phyloP scores from a whole-genome alignment of 2,797 vertebrate species.

The Lagodon rhomboides region DNA sequence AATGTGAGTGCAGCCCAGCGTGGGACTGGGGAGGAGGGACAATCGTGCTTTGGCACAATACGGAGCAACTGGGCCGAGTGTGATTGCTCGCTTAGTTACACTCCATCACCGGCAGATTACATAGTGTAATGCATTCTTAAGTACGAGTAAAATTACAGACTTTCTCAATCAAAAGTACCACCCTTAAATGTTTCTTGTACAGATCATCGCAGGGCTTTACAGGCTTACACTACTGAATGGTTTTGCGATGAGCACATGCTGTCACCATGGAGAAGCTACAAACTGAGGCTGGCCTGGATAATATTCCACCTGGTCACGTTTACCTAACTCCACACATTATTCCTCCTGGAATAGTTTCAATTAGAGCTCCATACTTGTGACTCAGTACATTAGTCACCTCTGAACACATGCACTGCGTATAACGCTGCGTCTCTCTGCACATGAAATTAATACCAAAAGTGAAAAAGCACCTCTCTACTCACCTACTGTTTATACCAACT shows the following conservation, averaged over 20 bases:
- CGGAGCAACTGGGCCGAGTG: too few species aligned
- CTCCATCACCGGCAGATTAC: too few species aligned
- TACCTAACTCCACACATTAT: conserved; percentile 57
- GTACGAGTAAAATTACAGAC: too few species aligned
- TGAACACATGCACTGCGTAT: background rate
- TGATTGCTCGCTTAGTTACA: too few species aligned
- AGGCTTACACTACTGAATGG: conserved; percentile 49
- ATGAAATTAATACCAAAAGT: background rate
- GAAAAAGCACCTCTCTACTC: conserved; percentile 20
- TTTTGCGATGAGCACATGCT: conserved; percentile 65
- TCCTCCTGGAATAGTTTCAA: conserved; percentile 50
- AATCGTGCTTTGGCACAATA: too few species aligned
- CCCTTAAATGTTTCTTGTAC: background rate
- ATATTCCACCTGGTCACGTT: conserved; percentile 70
- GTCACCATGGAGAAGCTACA: conserved; percentile 68
- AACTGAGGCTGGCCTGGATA: conserved; percentile 60
- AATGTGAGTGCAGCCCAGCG: too few species aligned
- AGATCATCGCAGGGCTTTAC: conserved; percentile 31
- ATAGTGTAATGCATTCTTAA: too few species aligned
- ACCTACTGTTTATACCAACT: conserved; percentile 24
- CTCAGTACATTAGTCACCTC: conserved; percentile 47
- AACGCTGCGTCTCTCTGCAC: background rate
- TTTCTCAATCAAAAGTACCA: too few species aligned
- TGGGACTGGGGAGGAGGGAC: too few species aligned
- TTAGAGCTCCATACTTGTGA: conserved; percentile 51